Evolutionary conservation across 2,888 invertebrate species (phyloP), one percentile per base, ranked within the genome.

Genomic region (Bugulina stolonifera): DNA sequence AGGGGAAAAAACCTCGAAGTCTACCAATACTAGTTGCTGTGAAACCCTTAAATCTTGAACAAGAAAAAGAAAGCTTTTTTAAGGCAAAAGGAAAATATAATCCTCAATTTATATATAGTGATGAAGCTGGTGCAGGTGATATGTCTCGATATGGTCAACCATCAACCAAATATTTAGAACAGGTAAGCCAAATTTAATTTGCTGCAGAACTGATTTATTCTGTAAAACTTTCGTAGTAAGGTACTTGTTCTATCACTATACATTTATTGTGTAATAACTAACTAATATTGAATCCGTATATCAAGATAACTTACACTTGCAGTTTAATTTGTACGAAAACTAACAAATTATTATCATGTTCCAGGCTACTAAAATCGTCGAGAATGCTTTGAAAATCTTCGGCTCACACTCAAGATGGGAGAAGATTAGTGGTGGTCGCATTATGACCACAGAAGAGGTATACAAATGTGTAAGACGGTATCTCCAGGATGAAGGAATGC

Each of bases 361-460:
- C 5, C 76, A 82, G 82, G 82, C 82, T n/a, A 73, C 80, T 14
- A 74, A 77, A 2, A 81, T 82, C 52, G 78, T 82, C 79, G 76
- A 79, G 54, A 77, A 74, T 58, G 79, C 80, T 0, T 75, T 81
- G 22, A 72, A 74, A 1, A 74, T 77, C 23, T 80, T 80, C 74
- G 82, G 81, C 18, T 77, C 74, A 25, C 81, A 80, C 75, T 81
- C 81, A 73, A 74, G 77, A 35, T 82, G 80, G 78, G 81, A 80
- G 69, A 78, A 78, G 69, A 74, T 75, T 64, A 79, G 80, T 10
- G 82, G 81, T 0, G 81, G 82, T 0, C 77, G 76, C 43, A 73
- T 79, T 71, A 73, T 82, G 70, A 76, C 75, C 23, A 72, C 78
- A 43, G 70, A 76, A 23, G 77, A 79, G 69, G 81, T 81, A 29